Percentiles rank a stretch among this genome's conserved stretches.
phyloP scores from a whole-genome alignment of 2,113 vertebrate genomes.

The Channa argus region DNA sequence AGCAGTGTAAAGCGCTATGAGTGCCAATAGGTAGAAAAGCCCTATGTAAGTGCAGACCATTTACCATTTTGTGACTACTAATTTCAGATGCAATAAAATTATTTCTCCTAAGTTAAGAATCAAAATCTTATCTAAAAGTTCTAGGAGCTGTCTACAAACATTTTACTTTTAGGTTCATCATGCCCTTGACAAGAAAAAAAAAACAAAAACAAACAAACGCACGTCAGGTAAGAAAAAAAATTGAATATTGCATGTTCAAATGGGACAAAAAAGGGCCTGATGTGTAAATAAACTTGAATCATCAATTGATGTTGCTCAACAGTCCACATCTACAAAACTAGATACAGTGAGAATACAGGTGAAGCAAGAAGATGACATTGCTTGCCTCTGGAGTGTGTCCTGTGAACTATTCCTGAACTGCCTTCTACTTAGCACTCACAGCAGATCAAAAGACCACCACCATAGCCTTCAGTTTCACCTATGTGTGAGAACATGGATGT shows the following conservation, averaged over 20 bases:
- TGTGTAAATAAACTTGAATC: slow-evolving; percentile 62
- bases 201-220: slow-evolving; percentile 16
- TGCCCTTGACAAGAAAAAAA: slow-evolving; percentile 25
- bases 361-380: slow-evolving; percentile 69
- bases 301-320: slow-evolving; percentile 56
- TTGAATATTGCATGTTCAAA: slow-evolving; percentile 34
- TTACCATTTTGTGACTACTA: too few species aligned
- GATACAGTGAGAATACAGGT: slow-evolving; percentile 56
- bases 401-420: slow-evolving; percentile 79
- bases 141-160: slow-evolving; percentile 9
- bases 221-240: slow-evolving; percentile 40
- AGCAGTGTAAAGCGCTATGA: too few species aligned
- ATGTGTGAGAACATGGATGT: slow-evolving; percentile 35
- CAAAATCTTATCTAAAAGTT: slow-evolving; percentile 19
- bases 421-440: slow-evolving; percentile 25
- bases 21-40: too few species aligned
- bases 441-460: slow-evolving; percentile 66
- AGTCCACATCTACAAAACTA: slow-evolving; percentile 48
- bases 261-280: slow-evolving; percentile 48
- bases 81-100: too few species aligned
- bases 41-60: too few species aligned
- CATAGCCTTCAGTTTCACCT: slow-evolving; percentile 40
- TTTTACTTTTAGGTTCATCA: slow-evolving; percentile 13
- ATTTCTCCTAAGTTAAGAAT: background rate
- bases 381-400: slow-evolving; percentile 66